phyloP scores from a whole-genome alignment of 2,888 invertebrate genomes.

The Drosophila sordidapex region DNA sequence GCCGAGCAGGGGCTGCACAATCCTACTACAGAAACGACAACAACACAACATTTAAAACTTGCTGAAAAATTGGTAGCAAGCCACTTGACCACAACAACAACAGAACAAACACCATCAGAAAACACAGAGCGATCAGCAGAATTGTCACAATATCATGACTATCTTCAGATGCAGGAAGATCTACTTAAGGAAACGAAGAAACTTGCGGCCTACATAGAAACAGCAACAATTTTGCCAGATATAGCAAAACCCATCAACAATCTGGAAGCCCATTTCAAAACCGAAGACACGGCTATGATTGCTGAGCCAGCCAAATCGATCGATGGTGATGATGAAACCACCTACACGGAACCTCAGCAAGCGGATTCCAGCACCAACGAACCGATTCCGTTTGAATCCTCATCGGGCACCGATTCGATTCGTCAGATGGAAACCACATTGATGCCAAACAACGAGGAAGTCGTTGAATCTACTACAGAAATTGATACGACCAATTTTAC shows the following conservation, averaged over 20 bases:
- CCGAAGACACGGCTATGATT: background rate
- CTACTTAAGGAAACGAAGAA: background rate
- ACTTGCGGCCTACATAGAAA: background rate
- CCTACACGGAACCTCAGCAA: background rate
- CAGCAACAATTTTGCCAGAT: constrained; percentile 17
- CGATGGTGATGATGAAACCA: background rate
- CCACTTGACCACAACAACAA: constrained; percentile 11
- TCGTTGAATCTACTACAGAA: constrained; percentile 25
- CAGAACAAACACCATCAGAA: background rate
- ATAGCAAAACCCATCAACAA: background rate
- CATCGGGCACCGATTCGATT: constrained; percentile 1
- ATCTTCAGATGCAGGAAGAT: background rate
- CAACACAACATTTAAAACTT: background rate
- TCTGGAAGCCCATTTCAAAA: background rate
- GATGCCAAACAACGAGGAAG: background rate
- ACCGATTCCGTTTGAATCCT: background rate
- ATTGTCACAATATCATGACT: background rate
- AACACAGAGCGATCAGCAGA: background rate
- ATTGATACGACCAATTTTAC: background rate
- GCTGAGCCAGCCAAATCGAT: background rate
- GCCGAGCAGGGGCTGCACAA: background rate
- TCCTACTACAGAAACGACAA: background rate
- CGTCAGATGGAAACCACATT: constrained; percentile 13
- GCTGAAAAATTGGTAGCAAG: background rate
- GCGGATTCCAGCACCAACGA: constrained; percentile 10